These are phyloP conservation scores for Eumacrocentrus americanus DNA, from an alignment of 2,888 invertebrate genomes.

Conservation along the genomic window DNA sequence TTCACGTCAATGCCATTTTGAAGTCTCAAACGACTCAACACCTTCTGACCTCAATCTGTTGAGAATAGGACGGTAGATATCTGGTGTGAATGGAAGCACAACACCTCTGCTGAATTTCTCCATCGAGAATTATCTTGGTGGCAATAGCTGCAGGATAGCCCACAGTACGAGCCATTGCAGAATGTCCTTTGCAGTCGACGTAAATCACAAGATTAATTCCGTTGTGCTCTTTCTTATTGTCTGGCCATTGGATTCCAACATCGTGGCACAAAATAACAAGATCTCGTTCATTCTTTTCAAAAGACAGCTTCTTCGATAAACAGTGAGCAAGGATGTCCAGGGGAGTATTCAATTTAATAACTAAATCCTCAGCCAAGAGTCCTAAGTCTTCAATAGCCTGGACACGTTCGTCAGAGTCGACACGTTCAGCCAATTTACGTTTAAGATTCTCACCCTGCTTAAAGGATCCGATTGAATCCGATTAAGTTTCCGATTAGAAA, in stretches of 20 bases:
- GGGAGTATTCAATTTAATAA: constrained; percentile 85
- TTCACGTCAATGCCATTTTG: too few relatives aligned
- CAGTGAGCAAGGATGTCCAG: constrained; percentile 93
- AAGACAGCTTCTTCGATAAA: constrained; percentile 78
- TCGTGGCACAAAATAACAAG: constrained; percentile 94
- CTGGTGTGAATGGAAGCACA: constrained; percentile 87
- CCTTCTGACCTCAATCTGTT: constrained; percentile 87
- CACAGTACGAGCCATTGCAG: constrained; percentile 95
- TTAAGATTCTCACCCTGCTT: constrained; percentile 92
- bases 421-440: constrained; percentile 78
- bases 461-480: too few relatives aligned
- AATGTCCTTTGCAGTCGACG: constrained; percentile 81
- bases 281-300: constrained; percentile 86
- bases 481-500: too few relatives aligned
- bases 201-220: constrained; percentile 90
- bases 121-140: constrained; percentile 96
- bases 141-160: constrained; percentile 95
- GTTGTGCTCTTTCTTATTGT: constrained; percentile 79
- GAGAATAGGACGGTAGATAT: constrained; percentile 92
- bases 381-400: constrained; percentile 87
- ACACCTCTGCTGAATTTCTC: constrained; percentile 96
- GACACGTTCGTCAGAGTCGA: constrained; percentile 74
- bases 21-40: constrained; percentile 73
- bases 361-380: constrained; percentile 79
- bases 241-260: constrained; percentile 90